Evolutionary conservation across 2,113 vertebrate genomes (phyloP), one percentile per base, ranked within the genome.

Genomic region (Labeo catla): DNA sequence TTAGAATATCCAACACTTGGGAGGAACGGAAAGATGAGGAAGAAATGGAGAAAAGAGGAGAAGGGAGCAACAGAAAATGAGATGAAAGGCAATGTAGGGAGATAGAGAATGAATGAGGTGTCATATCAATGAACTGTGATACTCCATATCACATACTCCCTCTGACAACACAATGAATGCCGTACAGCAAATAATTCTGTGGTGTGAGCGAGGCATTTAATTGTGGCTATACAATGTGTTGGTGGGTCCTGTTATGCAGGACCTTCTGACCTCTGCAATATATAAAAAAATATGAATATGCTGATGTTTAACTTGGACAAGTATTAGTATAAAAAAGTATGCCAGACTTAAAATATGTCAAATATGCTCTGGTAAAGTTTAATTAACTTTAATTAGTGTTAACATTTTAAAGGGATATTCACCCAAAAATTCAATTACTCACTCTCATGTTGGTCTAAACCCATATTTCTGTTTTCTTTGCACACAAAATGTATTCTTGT

Each of bases 21-120:
- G 61, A 68, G 61, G 16, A 87, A 90, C 89, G 91, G 90, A 79
- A 81, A 84, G 87, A 74, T 84, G 47, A 89, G 88, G 86, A 74
- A 91, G 73, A 50, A 86, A 85, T 81, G 82, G 81, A 49, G 74
- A 78, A 77, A 52, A 52, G 36, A 36, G 68, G 16, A 49, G 47
- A 47, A 77, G 76, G 84, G 65, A 86, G 52, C 50, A 76, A 59
- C 81, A 87, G 84, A 52, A 61, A 87, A 81, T 84, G 28, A 84
- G 77, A 82, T 19, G 4, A 74, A 73, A 34, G 23, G 57, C 85
- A 66, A 54, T 65, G 86, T 68, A 72, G 66, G 78, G 63, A 16
- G 66, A 80, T 45, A 39, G 47, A 23, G 23, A 84, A 72, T 88
- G 57, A 79, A 73, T 65, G 23, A 88, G 61, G 19, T 87, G 83